These are phyloP conservation scores for Priapulus caudatus DNA, from an alignment of 2,888 invertebrate species.

Conservation along the genomic window DNA sequence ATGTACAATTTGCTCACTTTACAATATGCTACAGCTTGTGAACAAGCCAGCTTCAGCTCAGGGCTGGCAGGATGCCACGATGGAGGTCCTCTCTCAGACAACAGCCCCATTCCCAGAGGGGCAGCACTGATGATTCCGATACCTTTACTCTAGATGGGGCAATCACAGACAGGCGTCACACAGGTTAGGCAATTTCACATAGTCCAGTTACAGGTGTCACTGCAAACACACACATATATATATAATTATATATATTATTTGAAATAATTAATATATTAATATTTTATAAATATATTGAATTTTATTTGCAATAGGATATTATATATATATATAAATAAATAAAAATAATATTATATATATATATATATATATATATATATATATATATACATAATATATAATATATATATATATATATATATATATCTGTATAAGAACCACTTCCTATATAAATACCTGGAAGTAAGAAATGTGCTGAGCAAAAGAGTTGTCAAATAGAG, in stretches of 20 bases:
- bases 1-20: slow-evolving; percentile 25
- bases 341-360: too few relatives aligned
- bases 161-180: too few relatives aligned
- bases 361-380: too few relatives aligned
- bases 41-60: slow-evolving; percentile 28
- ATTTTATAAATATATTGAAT: too few relatives aligned
- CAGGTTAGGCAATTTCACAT: too few relatives aligned
- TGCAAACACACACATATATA: not conserved
- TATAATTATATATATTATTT: not conserved
- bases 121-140: slow-evolving; percentile 74
- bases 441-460: slow-evolving; percentile 53
- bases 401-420: too few relatives aligned
- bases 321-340: too few relatives aligned
- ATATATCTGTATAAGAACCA: too few relatives aligned
- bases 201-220: too few relatives aligned
- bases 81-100: slow-evolving; percentile 57
- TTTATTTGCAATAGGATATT: too few relatives aligned
- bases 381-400: too few relatives aligned
- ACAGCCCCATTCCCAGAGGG: slow-evolving; percentile 65
- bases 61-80: slow-evolving; percentile 31
- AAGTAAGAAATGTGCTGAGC: slow-evolving; percentile 60
- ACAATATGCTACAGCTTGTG: slow-evolving; percentile 26
- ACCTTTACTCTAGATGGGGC: slow-evolving; percentile 47
- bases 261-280: too few relatives aligned
- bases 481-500: slow-evolving; percentile 64